Evolutionary conservation across 2,888 invertebrate genomes (phyloP), one percentile per base, ranked within the genome.

Genomic region (Cyrtodaria siliqua): DNA sequence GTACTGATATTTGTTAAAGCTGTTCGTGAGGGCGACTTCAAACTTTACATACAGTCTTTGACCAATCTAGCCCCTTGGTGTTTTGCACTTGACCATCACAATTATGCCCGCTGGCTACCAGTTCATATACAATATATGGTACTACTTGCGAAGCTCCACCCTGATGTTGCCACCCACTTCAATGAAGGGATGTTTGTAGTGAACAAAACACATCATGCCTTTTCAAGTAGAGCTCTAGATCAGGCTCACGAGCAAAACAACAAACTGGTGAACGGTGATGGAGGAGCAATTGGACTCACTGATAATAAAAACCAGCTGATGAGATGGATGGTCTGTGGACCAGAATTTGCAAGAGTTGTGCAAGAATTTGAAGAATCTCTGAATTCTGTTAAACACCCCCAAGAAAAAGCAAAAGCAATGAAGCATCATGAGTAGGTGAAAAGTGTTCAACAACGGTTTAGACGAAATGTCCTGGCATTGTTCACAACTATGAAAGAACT

Each of bases 201-300:
- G 0, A 55, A 77, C 40, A 87, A 87, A 55, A 79, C 83, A 16
- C 50, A 42, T 2, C 53, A 60, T 18, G 49, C 56, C 14, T 83
- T 77, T 49, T 83, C 80, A n/a, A 50, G 59, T 40, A 72, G 79
- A 50, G 77, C 84, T 14, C 73, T 82, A 44, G 72, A 84, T 49
- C 83, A 83, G 56, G 78, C 84, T 12, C 82, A 85, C 53, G 81
- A 87, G 49, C 84, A 87, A 40, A 71, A 66, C 59, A 86, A 86
- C 73, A 82, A 70, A 50, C 29, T 82, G 26, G 68, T 84, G 44
- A 33, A 85, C 72, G 83, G 68, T 33, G 82, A 87, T 66, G 83
- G 82, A n/a, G 79, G 79, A 27, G 84, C 72, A 0, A 50, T 86
- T 24, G 80, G 84, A 1, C 9, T 84, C 33, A 80, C 80, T 24